Conservation (phyloP, 1,140 invertebrate genomes). For the Orius laevigatus region DNA sequence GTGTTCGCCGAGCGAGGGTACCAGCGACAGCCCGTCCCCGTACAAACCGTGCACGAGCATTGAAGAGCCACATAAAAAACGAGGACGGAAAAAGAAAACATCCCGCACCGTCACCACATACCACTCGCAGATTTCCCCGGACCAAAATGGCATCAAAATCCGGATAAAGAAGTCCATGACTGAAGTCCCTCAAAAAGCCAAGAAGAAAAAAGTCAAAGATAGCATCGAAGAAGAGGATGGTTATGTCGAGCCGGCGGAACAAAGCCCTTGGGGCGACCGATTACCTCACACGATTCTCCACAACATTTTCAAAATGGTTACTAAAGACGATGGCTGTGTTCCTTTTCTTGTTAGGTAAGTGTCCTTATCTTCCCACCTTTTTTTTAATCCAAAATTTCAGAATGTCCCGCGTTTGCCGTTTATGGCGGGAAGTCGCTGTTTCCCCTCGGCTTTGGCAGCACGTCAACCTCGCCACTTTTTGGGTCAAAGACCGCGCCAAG, state of each 20-base stretch:
- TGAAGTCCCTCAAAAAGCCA: conserved; percentile 18
- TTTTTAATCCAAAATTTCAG: conserved; percentile 30
- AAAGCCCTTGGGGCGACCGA: conserved; percentile 37
- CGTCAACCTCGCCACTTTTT: conserved; percentile 51
- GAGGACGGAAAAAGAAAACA: conserved; percentile 18
- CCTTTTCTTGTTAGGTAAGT: conserved; percentile 50
- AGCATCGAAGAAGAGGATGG: conserved; percentile 10
- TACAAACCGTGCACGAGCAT: conserved; percentile 6
- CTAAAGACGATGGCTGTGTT: conserved; percentile 46
- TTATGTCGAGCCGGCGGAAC: conserved; percentile 30
- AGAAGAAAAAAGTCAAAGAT: conserved; percentile 21
- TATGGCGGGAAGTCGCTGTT: conserved; percentile 52
- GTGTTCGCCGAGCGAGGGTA: conserved; percentile 21
- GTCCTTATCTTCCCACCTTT: background rate
- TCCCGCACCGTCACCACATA: conserved; percentile 26
- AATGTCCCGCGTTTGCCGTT: conserved; percentile 51
- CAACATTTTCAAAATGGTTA: conserved; percentile 50
- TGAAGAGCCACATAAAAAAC: conserved; percentile 12
- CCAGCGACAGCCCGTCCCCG: conserved; percentile 11
- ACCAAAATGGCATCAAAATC: conserved; percentile 43
- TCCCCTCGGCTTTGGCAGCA: conserved; percentile 53
- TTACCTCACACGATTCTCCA: conserved; percentile 47
- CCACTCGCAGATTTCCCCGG: conserved; percentile 39
- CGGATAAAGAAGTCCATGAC: conserved; percentile 39
- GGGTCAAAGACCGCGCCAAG: conserved; percentile 52